phyloP scores from a whole-genome alignment of 2,113 vertebrate genomes.

The Mastomys coucha region DNA sequence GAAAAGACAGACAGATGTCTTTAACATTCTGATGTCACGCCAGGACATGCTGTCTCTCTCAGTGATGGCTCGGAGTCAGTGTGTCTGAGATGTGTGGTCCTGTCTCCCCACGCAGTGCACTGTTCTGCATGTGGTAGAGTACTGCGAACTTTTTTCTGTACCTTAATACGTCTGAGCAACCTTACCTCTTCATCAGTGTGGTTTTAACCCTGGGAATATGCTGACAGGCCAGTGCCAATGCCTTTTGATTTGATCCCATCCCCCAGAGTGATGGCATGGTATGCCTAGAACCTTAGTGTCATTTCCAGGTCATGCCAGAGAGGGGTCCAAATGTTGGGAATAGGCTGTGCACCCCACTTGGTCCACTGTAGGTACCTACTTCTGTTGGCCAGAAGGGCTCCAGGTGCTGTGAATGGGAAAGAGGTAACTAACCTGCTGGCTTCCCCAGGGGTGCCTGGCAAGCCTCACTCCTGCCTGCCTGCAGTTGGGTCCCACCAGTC shows the following conservation, averaged over 20 bases:
- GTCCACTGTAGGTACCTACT: background rate
- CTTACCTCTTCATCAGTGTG: background rate
- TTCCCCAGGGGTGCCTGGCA: background rate
- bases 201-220: background rate
- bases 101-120: too few relatives aligned
- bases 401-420: background rate
- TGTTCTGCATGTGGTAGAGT: too few relatives aligned
- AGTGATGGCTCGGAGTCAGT: background rate
- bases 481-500: background rate
- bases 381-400: background rate
- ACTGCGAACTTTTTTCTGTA: background rate
- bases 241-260: background rate
- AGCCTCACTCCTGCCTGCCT: background rate
- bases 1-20: background rate
- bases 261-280: background rate
- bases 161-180: background rate
- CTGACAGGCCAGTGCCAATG: background rate
- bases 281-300: background rate
- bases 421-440: background rate
- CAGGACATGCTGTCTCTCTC: background rate
- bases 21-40: background rate
- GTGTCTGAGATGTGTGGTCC: background rate
- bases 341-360: background rate
- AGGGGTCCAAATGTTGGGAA: background rate
- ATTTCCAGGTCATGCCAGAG: constrained; percentile 21